Evolutionary conservation across 2,113 vertebrate genomes (phyloP).

Genomic region (Alethe castanea): DNA sequence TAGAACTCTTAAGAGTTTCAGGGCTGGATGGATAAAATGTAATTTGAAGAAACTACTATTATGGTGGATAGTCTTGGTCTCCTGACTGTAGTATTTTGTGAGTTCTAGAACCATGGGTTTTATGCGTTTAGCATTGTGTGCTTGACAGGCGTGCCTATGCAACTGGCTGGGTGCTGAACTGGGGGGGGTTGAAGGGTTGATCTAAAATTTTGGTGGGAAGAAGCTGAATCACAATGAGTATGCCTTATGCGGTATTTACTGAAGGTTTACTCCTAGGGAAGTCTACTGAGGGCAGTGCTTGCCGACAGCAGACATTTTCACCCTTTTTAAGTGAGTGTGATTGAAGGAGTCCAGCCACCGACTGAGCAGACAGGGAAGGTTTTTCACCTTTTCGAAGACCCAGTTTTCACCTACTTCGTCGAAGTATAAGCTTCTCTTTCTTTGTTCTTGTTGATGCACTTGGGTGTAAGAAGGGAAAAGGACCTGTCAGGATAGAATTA

Average conservation of each 20-base stretch:
- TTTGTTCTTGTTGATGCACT: neutral
- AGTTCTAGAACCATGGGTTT: rapidly evolving
- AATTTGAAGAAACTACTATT: neutral
- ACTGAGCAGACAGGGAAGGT: rapidly evolving
- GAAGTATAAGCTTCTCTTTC: neutral
- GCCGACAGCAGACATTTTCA: neutral
- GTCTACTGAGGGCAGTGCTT: neutral
- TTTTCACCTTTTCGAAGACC: neutral
- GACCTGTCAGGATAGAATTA: neutral
- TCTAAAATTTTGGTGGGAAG: neutral
- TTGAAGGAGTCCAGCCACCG: neutral
- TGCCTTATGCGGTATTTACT: neutral
- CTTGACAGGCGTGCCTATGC: neutral
- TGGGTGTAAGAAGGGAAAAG: neutral
- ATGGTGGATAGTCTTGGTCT: neutral
- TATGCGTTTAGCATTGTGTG: neutral
- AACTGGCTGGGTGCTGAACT: neutral
- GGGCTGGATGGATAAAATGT: neutral
- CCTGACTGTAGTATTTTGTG: neutral
- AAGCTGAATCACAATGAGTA: neutral
- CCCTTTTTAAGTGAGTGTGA: neutral
- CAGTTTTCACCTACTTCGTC: neutral
- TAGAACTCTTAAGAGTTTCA: neutral
- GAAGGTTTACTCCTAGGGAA: neutral
- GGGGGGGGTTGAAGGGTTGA: rapidly evolving